Conservation (phyloP, 1,140 invertebrate species). For the Schlechtendalia chinensis region DNA sequence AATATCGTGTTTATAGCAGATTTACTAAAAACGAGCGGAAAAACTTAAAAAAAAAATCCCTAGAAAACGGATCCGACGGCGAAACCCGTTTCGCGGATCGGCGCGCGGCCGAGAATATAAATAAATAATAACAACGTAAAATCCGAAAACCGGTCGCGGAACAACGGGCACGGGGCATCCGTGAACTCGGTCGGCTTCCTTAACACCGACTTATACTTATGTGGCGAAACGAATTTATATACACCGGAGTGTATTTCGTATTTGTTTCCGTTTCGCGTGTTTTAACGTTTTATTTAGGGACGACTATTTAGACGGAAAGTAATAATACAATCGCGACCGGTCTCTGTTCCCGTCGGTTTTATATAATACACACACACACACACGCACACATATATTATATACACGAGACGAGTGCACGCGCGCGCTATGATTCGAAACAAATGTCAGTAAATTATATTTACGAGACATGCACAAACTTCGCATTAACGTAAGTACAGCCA, state of each 20-base stretch:
- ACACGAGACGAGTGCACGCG: too few relatives aligned
- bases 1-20: too few relatives aligned
- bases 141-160: neutral
- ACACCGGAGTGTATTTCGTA: neutral
- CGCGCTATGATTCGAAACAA: too few relatives aligned
- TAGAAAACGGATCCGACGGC: too few relatives aligned
- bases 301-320: neutral
- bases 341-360: neutral
- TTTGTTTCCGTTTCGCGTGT: neutral
- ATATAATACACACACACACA: neutral
- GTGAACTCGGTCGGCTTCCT: neutral
- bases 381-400: too few relatives aligned
- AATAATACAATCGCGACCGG: neutral
- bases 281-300: neutral
- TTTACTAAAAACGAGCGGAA: too few relatives aligned
- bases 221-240: slow-evolving; percentile 24
- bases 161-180: neutral
- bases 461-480: too few relatives aligned
- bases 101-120: too few relatives aligned
- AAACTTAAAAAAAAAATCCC: too few relatives aligned
- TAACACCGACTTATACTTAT: slow-evolving; percentile 9
- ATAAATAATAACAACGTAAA: slow-evolving; percentile 17
- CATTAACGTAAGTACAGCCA: too few relatives aligned
- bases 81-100: too few relatives aligned
- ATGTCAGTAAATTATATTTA: too few relatives aligned